Evolutionary conservation across 2,888 invertebrate species (phyloP).

Genomic region (Cryptocheilus praepositus): DNA sequence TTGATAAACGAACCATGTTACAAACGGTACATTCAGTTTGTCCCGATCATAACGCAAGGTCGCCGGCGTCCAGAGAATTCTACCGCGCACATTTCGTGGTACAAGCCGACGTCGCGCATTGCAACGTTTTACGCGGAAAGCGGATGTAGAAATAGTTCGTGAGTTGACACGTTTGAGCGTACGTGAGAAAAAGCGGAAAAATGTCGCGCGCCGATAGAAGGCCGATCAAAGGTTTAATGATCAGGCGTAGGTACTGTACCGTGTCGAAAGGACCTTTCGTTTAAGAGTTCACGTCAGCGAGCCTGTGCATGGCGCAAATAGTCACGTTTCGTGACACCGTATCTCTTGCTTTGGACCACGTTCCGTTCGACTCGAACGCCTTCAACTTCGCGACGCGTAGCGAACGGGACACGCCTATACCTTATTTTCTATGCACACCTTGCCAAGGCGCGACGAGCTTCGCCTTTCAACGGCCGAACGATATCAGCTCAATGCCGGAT

Average conservation of each 20-base stretch:
- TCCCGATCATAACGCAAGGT: too few relatives aligned
- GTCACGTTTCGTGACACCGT: conserved; percentile 35
- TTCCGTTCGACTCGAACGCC: conserved; percentile 36
- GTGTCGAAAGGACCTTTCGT: conserved; percentile 33
- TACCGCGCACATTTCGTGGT: too few relatives aligned
- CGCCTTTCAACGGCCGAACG: conserved; percentile 15
- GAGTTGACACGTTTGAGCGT: too few relatives aligned
- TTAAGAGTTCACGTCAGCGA: conserved; percentile 19
- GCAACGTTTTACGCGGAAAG: too few relatives aligned
- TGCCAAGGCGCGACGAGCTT: conserved; percentile 12
- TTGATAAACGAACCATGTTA: too few relatives aligned
- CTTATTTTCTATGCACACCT: conserved; percentile 3
- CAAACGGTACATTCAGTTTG: too few relatives aligned
- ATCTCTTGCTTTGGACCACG: conserved; percentile 30
- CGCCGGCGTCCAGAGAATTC: too few relatives aligned
- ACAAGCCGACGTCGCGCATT: too few relatives aligned
- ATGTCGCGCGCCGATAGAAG: conserved; percentile 24
- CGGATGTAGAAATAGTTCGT: too few relatives aligned
- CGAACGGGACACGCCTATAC: conserved; percentile 34
- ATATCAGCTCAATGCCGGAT: too few relatives aligned
- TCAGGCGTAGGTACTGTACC: conserved; percentile 20
- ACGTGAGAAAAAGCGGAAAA: conserved; percentile 5
- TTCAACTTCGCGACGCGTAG: conserved; percentile 15
- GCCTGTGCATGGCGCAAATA: conserved; percentile 18
- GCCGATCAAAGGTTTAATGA: conserved; percentile 17